Percentiles rank a stretch among this genome's conserved stretches.
These are phyloP conservation scores for Isotomurus palustris DNA, from an alignment of 2,888 invertebrate species.

Conservation along the genomic window DNA sequence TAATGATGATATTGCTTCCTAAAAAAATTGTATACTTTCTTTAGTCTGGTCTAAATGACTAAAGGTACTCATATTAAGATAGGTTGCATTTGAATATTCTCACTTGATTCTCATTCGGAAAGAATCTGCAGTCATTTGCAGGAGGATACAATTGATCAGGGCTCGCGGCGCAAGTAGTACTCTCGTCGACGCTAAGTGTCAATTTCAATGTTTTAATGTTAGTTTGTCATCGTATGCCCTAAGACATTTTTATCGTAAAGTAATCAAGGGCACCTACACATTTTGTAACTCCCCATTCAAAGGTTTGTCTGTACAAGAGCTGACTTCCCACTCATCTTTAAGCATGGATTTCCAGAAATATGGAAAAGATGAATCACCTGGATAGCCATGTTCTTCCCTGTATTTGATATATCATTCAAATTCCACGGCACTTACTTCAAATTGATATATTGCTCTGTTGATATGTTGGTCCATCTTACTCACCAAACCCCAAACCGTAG, in stretches of 20 bases:
- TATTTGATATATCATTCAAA: background rate
- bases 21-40: background rate
- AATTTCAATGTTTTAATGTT: no score
- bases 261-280: no score
- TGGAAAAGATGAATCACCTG: conserved; percentile 28
- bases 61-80: no score
- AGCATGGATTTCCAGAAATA: conserved; percentile 23
- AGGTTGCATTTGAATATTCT: background rate
- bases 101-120: conserved; percentile 12
- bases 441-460: background rate
- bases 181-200: no score
- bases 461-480: conserved; percentile 11
- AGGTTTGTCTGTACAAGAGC: conserved; percentile 31
- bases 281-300: no score
- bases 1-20: conserved; percentile 28
- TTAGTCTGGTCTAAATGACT: background rate
- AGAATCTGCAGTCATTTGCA: conserved; percentile 31
- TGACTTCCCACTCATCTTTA: conserved; percentile 26
- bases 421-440: no score
- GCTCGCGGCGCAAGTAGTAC: conserved; percentile 14
- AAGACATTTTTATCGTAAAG: no score
- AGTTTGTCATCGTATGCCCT: no score
- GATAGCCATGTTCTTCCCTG: conserved; percentile 33
- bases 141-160: conserved; percentile 9
- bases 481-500: conserved; percentile 33